phyloP scores from a whole-genome alignment of 2,888 invertebrate species.

The Acutogordius australiensis region DNA sequence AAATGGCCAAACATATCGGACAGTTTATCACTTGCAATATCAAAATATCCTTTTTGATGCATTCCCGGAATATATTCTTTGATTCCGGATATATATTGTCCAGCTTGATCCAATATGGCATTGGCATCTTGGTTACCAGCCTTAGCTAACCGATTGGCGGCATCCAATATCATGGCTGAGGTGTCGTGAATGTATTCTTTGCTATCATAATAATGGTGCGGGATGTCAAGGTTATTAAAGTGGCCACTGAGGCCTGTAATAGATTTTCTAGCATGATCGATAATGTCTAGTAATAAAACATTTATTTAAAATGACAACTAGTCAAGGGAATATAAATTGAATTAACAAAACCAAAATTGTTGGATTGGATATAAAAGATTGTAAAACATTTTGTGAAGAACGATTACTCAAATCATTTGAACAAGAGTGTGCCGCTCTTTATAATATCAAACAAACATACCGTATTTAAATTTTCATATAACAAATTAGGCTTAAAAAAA shows the following conservation, averaged over 20 bases:
- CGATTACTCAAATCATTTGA: too few species aligned
- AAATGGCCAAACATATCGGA: neutral
- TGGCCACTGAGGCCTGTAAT: neutral
- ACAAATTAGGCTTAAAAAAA: too few species aligned
- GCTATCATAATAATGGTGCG: neutral
- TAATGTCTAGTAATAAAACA: too few species aligned
- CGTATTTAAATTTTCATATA: too few species aligned
- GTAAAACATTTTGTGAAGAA: too few species aligned
- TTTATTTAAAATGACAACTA: too few species aligned
- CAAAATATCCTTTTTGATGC: slow-evolving; percentile 6
- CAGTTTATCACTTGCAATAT: neutral
- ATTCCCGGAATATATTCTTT: neutral
- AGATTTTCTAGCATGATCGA: neutral
- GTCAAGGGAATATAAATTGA: too few species aligned
- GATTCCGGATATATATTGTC: neutral
- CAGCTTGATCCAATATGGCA: neutral
- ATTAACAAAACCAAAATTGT: too few species aligned
- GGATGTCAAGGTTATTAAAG: neutral
- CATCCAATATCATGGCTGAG: neutral
- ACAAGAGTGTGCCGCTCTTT: too few species aligned
- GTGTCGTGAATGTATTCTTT: neutral
- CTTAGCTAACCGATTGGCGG: neutral
- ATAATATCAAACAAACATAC: too few species aligned
- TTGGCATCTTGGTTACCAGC: neutral
- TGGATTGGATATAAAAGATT: too few species aligned